Conservation (phyloP, 2,113 vertebrate genomes). For the Delphinapterus leucas region DNA sequence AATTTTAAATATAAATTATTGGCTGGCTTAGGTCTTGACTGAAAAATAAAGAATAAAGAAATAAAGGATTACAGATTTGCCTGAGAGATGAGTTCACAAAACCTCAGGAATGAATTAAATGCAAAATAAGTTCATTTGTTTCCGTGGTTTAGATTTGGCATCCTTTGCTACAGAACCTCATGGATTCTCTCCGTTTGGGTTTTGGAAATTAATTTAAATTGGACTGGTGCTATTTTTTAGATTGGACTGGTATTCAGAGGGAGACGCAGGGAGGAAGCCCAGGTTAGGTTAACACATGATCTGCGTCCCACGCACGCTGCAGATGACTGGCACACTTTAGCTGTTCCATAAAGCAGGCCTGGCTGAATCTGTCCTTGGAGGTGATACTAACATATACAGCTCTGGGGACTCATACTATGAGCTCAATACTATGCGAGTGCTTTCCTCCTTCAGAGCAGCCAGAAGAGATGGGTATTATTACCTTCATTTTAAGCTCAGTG, state of each 20-base stretch:
- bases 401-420: neutral
- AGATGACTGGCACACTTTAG: neutral
- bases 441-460: neutral
- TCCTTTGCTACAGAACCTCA: neutral
- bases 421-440: neutral
- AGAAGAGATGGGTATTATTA: neutral
- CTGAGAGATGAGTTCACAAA: neutral
- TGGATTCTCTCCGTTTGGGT: neutral
- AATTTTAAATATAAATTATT: neutral
- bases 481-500: neutral
- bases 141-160: neutral
- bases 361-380: neutral
- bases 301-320: neutral
- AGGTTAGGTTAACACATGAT: neutral
- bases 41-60: neutral
- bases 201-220: neutral
- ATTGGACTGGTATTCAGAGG: neutral
- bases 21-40: neutral
- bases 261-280: neutral
- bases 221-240: neutral
- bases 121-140: neutral
- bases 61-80: neutral
- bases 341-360: neutral
- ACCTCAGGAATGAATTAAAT: neutral
- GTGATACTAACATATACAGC: neutral